Evolutionary conservation across 2,888 invertebrate species (phyloP).

Genomic region (Apamea epomidion): DNA sequence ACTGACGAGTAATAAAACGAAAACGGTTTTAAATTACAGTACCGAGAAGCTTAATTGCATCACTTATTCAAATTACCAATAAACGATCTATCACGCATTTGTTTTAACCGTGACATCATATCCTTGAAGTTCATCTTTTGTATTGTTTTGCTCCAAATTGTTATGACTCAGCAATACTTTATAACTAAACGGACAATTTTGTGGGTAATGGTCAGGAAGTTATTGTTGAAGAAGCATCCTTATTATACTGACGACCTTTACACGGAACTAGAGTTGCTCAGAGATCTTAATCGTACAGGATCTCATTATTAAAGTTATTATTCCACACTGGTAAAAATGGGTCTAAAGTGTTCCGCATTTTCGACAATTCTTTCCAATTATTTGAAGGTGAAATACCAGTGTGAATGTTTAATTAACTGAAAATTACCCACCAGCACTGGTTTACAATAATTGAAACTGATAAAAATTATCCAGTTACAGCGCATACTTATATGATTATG

Average conservation of each 20-base stretch:
- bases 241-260: constrained; percentile 77
- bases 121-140: constrained; percentile 64
- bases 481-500: neutral
- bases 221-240: constrained; percentile 77
- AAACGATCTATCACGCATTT: constrained; percentile 63
- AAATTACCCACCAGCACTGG: neutral
- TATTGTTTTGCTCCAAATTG: constrained; percentile 60
- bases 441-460: neutral
- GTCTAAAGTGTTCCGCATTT: constrained; percentile 61
- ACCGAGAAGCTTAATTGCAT: constrained; percentile 56
- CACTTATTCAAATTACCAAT: constrained; percentile 60
- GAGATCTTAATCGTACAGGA: constrained; percentile 78
- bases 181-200: constrained; percentile 60
- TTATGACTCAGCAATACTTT: constrained; percentile 63
- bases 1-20: constrained; percentile 47
- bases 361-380: constrained; percentile 39
- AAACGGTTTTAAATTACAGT: constrained; percentile 61
- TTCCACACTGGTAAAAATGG: constrained; percentile 48
- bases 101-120: constrained; percentile 63
- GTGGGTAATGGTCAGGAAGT: constrained; percentile 65
- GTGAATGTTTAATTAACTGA: constrained; percentile 8
- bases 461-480: neutral
- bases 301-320: constrained; percentile 69
- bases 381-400: constrained; percentile 32
- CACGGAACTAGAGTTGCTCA: constrained; percentile 77